Evolutionary conservation across 2,888 invertebrate species (phyloP), one percentile per base, ranked within the genome.

Genomic region (Orthosia gracilis): DNA sequence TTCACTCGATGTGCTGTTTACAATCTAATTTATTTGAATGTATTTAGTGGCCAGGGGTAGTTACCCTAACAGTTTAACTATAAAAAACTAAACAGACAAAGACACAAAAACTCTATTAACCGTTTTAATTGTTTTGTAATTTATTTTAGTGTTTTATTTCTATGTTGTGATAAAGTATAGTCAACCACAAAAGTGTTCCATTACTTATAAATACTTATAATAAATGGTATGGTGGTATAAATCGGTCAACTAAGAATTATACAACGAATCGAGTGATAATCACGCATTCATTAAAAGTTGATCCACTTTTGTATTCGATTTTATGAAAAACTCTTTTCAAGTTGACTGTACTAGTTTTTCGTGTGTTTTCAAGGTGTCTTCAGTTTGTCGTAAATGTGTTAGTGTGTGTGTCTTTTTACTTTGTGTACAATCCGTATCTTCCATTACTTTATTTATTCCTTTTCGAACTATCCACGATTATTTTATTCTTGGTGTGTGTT

Each of bases 1-100:
- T 71, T 75, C 84, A 85, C 82, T 89, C 59, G 79, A 88, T 89
- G 89, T 89, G 85, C 85, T 85, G 65, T 85, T 85, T 85, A 83
- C 76, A 68, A 72, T 66, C 69, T 84, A 85, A 83, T 85, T 76
- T 74, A 61, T 69, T 77, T 62, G 31, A 55, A 83, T 81, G 65
- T 76, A 77, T 69, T 63, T 81, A 81, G 78, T 76, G 78, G 80
- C 72, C 26, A 49, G 63, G 86, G 80, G 80, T 86, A 86, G 82
- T 75, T 77, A 75, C 78, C 80, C 78, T 83, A 84, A 87, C 86
- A 61, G 63, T 79, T 78, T 81, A 69, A 87, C 76, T 82, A 69
- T 64, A 74, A 66, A 82, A 82, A 70, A 81, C 65, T 76, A 74
- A 80, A 82, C 82, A 69, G 55, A 69, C 69, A 74, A 71, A 64